Evolutionary conservation across 2,888 invertebrate species (phyloP), one percentile per base, ranked within the genome.

Genomic region (Sthenelais limicola): DNA sequence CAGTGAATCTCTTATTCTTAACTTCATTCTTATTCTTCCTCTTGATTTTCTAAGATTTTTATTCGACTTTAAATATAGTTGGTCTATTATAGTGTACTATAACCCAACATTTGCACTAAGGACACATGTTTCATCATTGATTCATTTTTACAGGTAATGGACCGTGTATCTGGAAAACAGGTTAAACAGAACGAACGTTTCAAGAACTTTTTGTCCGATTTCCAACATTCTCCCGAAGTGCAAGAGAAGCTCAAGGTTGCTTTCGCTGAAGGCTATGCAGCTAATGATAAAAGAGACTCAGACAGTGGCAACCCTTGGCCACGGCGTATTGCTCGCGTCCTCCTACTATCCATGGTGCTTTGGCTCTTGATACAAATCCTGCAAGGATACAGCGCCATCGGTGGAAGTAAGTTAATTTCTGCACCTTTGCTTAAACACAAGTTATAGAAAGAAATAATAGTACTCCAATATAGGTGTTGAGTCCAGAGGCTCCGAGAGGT

Each of bases 191-290:
- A 72, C 4, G 77, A 78, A 15, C 69, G 56, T 30, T 66, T 77
- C 21, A 70, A 71, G 26, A 62, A 51, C 26, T 30, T 78, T 28
- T 35, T 78, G 3, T 48, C 32, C 3, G 76, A 78, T 9, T 48
- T 68, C 21, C 54, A 70, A 2, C 47, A 56, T 28, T 48, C 52
- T 1, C 70, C 72, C 5, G 70, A 67, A 0, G 52, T 67, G 9
- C 72, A 76, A 52, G 77, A 78, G 32, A 78, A 74, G 38, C 58
- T 78, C 26, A 77, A 79, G 67, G 68, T 79, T 4, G 77, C 79
- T 0, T 84, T 82, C 77, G 82, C 83, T 21, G 83, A 83, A 73
- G 83, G 84, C 21, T 83, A 82, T 73, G 73, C 79, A 21, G 81
- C 82, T 18, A 78, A 80, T 49, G 78, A 81, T 9, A 58, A 67